These are phyloP conservation scores for Aplochiton taeniatus DNA, from an alignment of 2,797 vertebrate genomes.

Conservation along the genomic window DNA sequence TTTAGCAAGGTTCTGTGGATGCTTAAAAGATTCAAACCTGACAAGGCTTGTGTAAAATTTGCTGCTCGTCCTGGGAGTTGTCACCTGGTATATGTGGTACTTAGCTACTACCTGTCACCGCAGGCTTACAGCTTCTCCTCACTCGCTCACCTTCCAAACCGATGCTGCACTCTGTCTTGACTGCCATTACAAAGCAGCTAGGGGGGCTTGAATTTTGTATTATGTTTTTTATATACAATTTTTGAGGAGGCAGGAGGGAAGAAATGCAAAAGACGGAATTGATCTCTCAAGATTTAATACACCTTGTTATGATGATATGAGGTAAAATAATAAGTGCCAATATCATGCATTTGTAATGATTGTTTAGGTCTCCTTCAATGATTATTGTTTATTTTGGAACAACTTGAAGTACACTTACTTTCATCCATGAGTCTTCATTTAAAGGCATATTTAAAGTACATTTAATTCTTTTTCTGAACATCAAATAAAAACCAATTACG, in stretches of 20 bases:
- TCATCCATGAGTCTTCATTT: no score
- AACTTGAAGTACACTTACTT: no score
- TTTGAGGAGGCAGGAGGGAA: conserved; percentile 2
- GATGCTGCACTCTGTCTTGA: conserved; percentile 34
- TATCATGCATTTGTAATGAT: background rate
- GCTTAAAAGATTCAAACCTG: conserved; percentile 45
- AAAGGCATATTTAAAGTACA: no score
- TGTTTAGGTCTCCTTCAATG: no score
- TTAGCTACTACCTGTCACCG: conserved; percentile 33
- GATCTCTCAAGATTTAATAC: background rate
- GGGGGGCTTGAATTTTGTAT: conserved; percentile 10
- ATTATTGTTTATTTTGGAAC: no score
- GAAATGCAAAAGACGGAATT: background rate
- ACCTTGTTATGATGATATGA: background rate
- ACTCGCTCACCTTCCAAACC: conserved; percentile 36
- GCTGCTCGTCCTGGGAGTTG: conserved; percentile 62
- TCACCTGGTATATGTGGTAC: conserved; percentile 67
- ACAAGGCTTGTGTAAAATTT: conserved; percentile 58
- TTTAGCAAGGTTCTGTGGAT: conserved; percentile 6
- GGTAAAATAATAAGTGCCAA: background rate
- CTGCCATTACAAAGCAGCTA: conserved; percentile 30
- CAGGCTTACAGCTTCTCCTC: conserved; percentile 40
- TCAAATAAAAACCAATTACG: no score
- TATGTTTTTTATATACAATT: background rate
- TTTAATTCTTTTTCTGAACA: no score